Evolutionary conservation across 2,888 invertebrate genomes (phyloP), one percentile per base, ranked within the genome.

Genomic region (Meta bourneti): DNA sequence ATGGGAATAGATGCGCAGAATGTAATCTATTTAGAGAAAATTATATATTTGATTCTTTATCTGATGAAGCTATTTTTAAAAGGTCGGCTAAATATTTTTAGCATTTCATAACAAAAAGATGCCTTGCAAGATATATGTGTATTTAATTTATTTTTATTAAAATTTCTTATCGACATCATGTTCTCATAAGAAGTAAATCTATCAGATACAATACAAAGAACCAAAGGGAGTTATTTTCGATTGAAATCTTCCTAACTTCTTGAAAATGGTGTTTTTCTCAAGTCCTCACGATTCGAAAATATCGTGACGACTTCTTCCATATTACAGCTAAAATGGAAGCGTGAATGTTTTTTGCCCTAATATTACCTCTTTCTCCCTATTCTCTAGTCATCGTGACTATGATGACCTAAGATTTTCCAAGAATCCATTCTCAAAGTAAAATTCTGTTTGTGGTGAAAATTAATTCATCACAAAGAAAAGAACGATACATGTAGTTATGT

Each of bases 261-360:
- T 61, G 13, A 61, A 61, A 61, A 61, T 16, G 61, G 61, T 61
- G 16, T 61, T 61, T 6, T 9, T 61, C 61, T 61, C 5, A 61
- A 61, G 7, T 79, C 34, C 34, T 61, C 79, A 79, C 79, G 79
- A 79, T 61, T 69, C 54, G n/a, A 34, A 79, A 61, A 16, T 79
- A 61, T 79, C 79, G 79, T 79, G 79, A 79, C 79, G 9, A 79
- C 20, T 69, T 61, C 11, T 72, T 72, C 19, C 19, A 19, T 20
- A 72, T 19, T 19, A 16, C 11, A 61, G 11, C 61, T 8, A 16
- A 61, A 61, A 61, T 34, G 11, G 16, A 9, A 61, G 13, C 11
- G 11, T 16, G 9, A 9, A 61, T 9, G 16, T 6, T 61, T 61
- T 61, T 16, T 61, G 11, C 6, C 61, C 1, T 6, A 11, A 61